Evolutionary conservation across 2,888 invertebrate genomes (phyloP), one percentile per base, ranked within the genome.

Genomic region (Vandiemenella viatica): DNA sequence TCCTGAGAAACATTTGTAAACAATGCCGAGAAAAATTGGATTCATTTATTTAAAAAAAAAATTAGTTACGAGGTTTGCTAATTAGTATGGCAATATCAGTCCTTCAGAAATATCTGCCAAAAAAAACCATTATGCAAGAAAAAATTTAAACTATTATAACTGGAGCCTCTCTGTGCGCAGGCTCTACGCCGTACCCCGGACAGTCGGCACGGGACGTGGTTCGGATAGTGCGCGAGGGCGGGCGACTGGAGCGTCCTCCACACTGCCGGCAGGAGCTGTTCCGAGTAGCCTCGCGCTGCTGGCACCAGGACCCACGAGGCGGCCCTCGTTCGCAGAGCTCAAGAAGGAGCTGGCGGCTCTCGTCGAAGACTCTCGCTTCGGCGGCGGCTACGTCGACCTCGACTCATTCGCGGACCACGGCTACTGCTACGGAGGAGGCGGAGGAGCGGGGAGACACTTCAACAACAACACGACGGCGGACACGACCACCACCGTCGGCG

Each of bases 191-290:
- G 4, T 88, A 88, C 66, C 83, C 85, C n/a, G 79, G 82, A 51
- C 79, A 88, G 75, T 80, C 83, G 1, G 86, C 86, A 0, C 76
- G 85, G 8, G 85, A 87, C 62, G 87, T 88, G n/a, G 76, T 87
- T 63, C 74, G 83, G 7, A 77, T 80, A 32, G 84, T 88, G 43
- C 77, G 84, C 18, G 80, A 79, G 57, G 88, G 87, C 19, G 78
- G 83, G 62, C 73, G 86, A 0, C 75, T 87, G 49, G 83, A 85
- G 60, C 72, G 84, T 46, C 88, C 88, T 1, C 75, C 79, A 49
- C 85, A 87, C 66, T 86, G 85, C 66, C 78, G 80, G 57, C 79
- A 80, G 51, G 76, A 79, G 60, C 68, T 81, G 58, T 80, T 76
- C 60, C 70, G 73, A 55, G 66, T 81, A 52, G 78, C 80, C 70